Conservation (phyloP, 2,113 vertebrate genomes). For the Saccopteryx leptura region DNA sequence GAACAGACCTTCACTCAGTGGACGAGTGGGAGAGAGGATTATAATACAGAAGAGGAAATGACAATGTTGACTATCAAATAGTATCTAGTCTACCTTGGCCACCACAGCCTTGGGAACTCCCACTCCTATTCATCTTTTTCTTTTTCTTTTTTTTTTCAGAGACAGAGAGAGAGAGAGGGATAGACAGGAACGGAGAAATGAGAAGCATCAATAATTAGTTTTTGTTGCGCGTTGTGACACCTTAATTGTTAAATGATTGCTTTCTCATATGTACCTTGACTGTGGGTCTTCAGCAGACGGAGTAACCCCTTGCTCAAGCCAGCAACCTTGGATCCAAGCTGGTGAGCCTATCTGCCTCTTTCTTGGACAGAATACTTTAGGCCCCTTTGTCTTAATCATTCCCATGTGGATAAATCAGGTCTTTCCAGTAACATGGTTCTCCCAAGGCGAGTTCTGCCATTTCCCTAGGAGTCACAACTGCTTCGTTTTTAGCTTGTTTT, state of each 20-base stretch:
- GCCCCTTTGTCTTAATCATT: not conserved
- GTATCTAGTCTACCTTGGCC: not conserved
- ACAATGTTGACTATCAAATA: too few species aligned
- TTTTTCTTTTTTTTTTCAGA: not conserved
- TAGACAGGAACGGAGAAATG: too few species aligned
- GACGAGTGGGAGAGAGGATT: not conserved
- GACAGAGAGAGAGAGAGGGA: too few species aligned
- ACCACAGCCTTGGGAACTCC: not conserved
- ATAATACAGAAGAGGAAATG: not conserved
- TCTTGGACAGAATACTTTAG: not conserved
- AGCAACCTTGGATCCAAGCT: too few species aligned
- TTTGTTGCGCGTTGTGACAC: too few species aligned
- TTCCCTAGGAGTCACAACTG: not conserved
- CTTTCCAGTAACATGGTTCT: not conserved
- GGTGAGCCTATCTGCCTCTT: not conserved
- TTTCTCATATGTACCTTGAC: too few species aligned
- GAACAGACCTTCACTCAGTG: not conserved
- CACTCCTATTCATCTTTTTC: not conserved
- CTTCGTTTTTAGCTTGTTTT: slow-evolving; percentile 16
- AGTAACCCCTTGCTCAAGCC: too few species aligned
- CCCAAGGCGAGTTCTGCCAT: not conserved
- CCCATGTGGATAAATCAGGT: not conserved
- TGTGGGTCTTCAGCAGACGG: too few species aligned
- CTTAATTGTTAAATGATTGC: too few species aligned
- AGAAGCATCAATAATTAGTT: too few species aligned